These are phyloP conservation scores for Upupa epops DNA, from an alignment of 2,113 vertebrate genomes.

Conservation along the genomic window DNA sequence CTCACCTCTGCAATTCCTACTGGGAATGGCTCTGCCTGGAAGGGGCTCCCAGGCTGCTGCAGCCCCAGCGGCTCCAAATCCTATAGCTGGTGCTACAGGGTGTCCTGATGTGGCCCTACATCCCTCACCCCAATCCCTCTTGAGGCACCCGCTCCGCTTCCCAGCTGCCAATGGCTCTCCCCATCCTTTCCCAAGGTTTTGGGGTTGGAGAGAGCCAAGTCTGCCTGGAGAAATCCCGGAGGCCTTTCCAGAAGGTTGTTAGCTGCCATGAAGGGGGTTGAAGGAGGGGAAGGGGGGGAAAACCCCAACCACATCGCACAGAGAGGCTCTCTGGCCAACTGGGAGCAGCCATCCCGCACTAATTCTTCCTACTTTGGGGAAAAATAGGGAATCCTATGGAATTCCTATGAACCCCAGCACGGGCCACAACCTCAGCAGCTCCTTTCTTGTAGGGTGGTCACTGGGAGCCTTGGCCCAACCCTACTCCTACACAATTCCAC, in stretches of 20 bases:
- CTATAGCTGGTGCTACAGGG: not conserved
- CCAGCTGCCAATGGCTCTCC: constrained; percentile 49
- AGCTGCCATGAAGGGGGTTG: not conserved
- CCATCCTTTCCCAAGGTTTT: constrained; percentile 22
- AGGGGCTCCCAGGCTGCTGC: not conserved
- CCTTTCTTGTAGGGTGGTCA: rapidly evolving
- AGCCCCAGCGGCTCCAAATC: not conserved
- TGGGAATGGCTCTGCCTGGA: not conserved
- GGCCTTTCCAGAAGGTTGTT: constrained; percentile 16
- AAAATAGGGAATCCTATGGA: not conserved
- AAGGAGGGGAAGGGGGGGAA: not conserved
- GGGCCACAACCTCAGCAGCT: rapidly evolving
- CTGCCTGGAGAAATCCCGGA: constrained; percentile 41
- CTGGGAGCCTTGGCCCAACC: not conserved
- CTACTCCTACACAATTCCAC: rapidly evolving
- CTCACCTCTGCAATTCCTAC: not conserved
- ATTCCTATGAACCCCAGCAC: rapidly evolving
- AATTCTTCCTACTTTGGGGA: not conserved
- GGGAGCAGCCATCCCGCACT: no score
- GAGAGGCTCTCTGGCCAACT: not conserved
- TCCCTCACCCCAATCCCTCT: constrained; percentile 14
- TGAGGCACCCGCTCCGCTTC: constrained; percentile 43
- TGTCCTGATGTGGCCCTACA: constrained; percentile 27
- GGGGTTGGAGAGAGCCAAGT: constrained; percentile 41
- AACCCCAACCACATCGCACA: rapidly evolving